Percentiles rank a stretch among this genome's conserved stretches.
Conservation (phyloP, 1,140 invertebrate species). For the Lepidurus packardi region DNA sequence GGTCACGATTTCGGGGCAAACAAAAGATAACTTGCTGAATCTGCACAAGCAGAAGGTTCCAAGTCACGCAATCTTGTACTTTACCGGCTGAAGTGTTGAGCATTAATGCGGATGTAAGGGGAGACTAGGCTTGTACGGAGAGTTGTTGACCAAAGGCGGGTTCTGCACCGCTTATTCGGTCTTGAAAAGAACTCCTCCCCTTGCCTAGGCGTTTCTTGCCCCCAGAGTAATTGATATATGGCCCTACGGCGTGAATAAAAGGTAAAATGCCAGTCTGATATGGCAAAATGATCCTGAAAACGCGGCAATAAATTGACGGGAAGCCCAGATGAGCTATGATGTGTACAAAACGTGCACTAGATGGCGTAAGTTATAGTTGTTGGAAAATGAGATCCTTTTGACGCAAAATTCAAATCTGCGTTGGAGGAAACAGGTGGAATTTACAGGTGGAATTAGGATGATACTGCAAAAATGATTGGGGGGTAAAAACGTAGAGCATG, state of each 20-base stretch:
- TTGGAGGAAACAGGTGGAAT: neutral
- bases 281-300: neutral
- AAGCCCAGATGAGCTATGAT: no score
- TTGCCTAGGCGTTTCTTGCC: neutral
- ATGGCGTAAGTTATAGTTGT: neutral
- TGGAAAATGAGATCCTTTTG: neutral
- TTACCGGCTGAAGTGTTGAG: neutral
- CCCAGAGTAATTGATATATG: neutral
- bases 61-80: conserved; percentile 3
- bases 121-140: neutral
- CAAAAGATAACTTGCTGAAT: neutral
- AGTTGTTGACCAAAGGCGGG: conserved; percentile 16
- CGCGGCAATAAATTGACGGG: neutral
- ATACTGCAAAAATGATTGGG: no score
- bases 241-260: neutral
- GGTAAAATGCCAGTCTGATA: neutral
- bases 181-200: neutral
- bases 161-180: neutral
- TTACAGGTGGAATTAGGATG: neutral
- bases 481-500: no score
- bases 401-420: neutral
- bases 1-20: neutral
- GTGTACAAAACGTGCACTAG: neutral
- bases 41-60: neutral
- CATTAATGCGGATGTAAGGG: neutral